These are phyloP conservation scores for Ommatoiulus sabulosus DNA, from an alignment of 2,888 invertebrate species.

Conservation along the genomic window DNA sequence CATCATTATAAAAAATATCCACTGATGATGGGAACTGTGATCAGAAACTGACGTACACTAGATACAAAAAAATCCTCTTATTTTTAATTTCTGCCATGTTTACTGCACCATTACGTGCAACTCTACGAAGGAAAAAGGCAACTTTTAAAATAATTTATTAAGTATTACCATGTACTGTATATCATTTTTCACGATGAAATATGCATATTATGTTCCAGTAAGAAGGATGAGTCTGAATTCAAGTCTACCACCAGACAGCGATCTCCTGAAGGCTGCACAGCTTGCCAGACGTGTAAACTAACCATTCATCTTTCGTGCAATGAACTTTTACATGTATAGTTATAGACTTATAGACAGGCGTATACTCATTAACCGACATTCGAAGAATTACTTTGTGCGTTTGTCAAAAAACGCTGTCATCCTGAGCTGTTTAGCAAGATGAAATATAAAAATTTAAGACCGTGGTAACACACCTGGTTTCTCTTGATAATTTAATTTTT, in stretches of 20 bases:
- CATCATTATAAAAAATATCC: background rate
- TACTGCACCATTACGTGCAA: background rate
- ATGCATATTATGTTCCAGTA: background rate
- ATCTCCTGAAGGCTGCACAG: background rate
- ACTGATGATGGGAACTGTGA: background rate
- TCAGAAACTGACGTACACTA: background rate
- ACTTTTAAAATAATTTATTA: slow-evolving; percentile 3
- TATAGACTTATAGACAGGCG: background rate
- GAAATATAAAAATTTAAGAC: too few relatives aligned
- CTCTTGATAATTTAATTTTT: too few relatives aligned
- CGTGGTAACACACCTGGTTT: too few relatives aligned
- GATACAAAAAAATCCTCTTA: background rate
- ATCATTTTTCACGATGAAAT: background rate
- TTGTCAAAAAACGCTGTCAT: background rate
- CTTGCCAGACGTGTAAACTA: slow-evolving; percentile 10
- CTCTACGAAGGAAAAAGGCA: background rate
- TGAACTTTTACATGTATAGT: background rate
- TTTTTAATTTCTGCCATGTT: background rate
- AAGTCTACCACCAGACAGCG: background rate
- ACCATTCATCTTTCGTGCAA: background rate
- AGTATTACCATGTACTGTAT: background rate
- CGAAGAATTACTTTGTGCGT: background rate
- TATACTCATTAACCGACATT: background rate
- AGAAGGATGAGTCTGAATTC: background rate
- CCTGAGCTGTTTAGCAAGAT: background rate